Evolutionary conservation across 2,888 invertebrate species (phyloP).

Genomic region (Phymatocera aterrima): DNA sequence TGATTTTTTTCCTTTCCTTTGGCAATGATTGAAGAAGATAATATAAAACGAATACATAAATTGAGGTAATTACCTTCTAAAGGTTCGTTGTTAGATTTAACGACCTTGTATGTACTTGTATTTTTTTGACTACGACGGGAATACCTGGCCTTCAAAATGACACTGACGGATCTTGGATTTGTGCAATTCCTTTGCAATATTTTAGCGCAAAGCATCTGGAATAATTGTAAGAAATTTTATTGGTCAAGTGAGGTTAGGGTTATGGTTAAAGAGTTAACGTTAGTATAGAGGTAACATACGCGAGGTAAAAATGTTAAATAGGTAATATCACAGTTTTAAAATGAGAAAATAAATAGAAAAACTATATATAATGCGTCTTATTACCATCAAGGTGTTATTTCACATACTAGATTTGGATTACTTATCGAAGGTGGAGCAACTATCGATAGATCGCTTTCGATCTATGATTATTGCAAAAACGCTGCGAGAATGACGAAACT

Average conservation of each 20-base stretch:
- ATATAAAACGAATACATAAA: background rate
- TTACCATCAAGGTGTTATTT: constrained; percentile 43
- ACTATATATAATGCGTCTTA: constrained; percentile 32
- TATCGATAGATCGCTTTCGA: constrained; percentile 40
- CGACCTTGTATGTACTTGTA: constrained; percentile 64
- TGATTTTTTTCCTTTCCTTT: background rate
- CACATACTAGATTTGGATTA: constrained; percentile 49
- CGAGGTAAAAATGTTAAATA: background rate
- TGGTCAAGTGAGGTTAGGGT: constrained; percentile 28
- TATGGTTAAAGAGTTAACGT: background rate
- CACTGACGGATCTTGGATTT: constrained; percentile 57
- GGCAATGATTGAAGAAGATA: constrained; percentile 13
- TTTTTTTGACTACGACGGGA: constrained; percentile 69
- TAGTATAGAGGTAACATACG: background rate
- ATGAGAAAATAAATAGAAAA: background rate
- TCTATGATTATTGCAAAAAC: no score
- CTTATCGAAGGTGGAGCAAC: constrained; percentile 45
- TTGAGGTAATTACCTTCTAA: constrained; percentile 58
- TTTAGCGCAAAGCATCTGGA: constrained; percentile 70
- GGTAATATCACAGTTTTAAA: background rate
- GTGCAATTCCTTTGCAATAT: constrained; percentile 62
- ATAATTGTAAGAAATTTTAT: background rate
- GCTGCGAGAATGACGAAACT: background rate
- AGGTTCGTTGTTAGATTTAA: constrained; percentile 62
- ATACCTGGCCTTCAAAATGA: constrained; percentile 63